Base-by-base conservation (phyloP, 2,888 invertebrate species). In the Prosapia bicincta region DNA sequence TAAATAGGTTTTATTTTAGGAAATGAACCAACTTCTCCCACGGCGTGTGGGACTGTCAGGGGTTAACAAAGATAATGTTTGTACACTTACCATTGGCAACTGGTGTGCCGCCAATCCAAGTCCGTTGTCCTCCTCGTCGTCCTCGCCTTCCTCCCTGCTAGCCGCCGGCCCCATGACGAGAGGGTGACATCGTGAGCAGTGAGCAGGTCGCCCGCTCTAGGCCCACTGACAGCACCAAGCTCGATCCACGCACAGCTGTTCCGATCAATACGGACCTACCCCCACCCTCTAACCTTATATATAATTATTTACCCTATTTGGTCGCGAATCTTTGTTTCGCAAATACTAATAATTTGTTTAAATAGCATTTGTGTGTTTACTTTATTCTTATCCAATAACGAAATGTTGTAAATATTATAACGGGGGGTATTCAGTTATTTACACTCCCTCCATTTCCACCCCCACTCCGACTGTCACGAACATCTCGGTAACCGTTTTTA, bases 81-180 rank as follows among this genome's bases (percentile, higher is more conserved):
- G 2, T 20, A 54, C 1, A 54, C 54, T 54, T 20, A 54, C 54
- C 54, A 54, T 54, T 54, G 54, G 54, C 54, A 54, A n/a, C 20
- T n/a, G 2, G 3, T n/a, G 54, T 20, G 54, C 54, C 54, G 54
- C 54, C 54, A 54, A 20, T 20, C 54, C 54, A n/a, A 54, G 20
- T 20, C 77, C 77, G 66, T 71, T 65, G 66, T 71, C 68, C 15
- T 77, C 71, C 32, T 71, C 71, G 26, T 75, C 75, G 66, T 78
- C 80, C 65, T 78, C 79, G 24, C 74, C 75, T 32, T 79, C 78
- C 26, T 76, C 77, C 67, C 78, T 76, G 76, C 79, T 79, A 73
- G 71, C 78, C 78, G 76, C 79, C 75, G 78, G 78, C 66, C 79
- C 79, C 79, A 79, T 79, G 76, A 54, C 23, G 32, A 71, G 30